Evolutionary conservation across 1,140 invertebrate species (phyloP).

Genomic region (Procambarus clarkii): DNA sequence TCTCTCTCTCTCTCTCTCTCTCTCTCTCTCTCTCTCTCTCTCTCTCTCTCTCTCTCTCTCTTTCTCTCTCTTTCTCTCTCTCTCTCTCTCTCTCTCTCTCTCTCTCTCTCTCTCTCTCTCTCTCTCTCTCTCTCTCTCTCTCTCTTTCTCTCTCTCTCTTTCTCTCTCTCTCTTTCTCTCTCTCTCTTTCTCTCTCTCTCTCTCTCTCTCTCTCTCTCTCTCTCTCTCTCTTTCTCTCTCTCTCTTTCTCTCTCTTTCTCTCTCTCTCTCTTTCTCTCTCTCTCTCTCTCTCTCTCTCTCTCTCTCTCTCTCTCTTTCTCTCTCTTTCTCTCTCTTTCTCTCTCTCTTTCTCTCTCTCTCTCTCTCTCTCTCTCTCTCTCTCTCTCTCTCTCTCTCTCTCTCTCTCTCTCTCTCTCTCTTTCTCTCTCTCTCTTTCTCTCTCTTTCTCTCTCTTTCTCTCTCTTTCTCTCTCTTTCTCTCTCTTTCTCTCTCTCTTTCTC

Average conservation of each 20-base stretch:
- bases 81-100: no score
- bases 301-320: not conserved
- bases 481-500: not conserved
- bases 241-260: conserved; percentile 13
- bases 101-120: no score
- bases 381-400: conserved; percentile 10
- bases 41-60: no score
- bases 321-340: not conserved
- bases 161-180: not conserved
- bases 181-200: not conserved
- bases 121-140: no score
- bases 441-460: not conserved
- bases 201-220: not conserved
- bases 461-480: not conserved
- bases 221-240: conserved; percentile 4
- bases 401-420: not conserved
- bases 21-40: no score
- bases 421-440: not conserved
- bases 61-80: no score
- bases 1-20: no score
- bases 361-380: conserved; percentile 3
- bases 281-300: not conserved
- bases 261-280: conserved; percentile 11
- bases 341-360: not conserved
- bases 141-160: no score